Evolutionary conservation across 2,113 vertebrate species (phyloP), one percentile per base, ranked within the genome.

Genomic region (Aleadryas rufinucha): DNA sequence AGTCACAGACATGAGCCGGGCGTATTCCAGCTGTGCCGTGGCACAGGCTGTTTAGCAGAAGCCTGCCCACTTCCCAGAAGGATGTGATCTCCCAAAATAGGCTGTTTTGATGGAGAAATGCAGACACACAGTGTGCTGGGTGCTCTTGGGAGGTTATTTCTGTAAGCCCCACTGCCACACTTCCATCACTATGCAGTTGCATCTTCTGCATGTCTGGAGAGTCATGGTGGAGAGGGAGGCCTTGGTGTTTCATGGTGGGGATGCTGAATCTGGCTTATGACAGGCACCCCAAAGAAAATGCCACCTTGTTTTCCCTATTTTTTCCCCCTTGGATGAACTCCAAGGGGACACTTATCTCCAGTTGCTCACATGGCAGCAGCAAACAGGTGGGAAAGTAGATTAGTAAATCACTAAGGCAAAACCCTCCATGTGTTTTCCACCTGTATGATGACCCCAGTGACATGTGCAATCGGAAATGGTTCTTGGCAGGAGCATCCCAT

Each of bases 81-180:
- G 66, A 57, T 71, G 83, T 1, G 66, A 41, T 90, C 33, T 96
- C 91, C 91, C 76, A 92, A 65, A 96, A 95, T 77, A 92, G 84
- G 76, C 41, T 78, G 74, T 56, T 87, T 39, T 68, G 61, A 68
- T 12, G 30, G 66, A 52, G 77, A 66, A 75, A 39, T 35, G 69
- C 69, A 47, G 89, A 42, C 56, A 57, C 0, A 0, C 31, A 30
- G 33, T 81, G 37, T 74, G 76, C 80, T 70, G 80, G 20, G 26
- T 64, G 45, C 59, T 91, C 45, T 35, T 47, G 31, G 74, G 77
- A 81, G 33, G 50, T 89, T 63, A 35, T 83, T 96, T 77, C 87
- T 0, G 1, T 68, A 17, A 59, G 27, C 59, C 33, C 33, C 0
- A 0, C 47, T 83, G 42, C 70, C 24, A 0, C 1, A 2, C 66